These are phyloP conservation scores for Choristoneura rosaceana DNA, from an alignment of 2,888 invertebrate genomes.

Conservation along the genomic window DNA sequence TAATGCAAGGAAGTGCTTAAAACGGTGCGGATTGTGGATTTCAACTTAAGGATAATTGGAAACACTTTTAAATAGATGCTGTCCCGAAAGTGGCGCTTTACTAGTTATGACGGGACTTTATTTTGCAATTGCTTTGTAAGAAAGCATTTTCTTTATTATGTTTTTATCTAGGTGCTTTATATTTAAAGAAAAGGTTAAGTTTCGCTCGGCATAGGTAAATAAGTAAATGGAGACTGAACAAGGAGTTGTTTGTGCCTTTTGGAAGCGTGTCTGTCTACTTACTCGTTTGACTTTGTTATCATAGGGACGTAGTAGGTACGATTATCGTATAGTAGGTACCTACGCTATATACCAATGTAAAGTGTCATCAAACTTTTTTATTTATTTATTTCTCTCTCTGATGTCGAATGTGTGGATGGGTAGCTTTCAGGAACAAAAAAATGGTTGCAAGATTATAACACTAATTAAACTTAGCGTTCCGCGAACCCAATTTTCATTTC, in stretches of 20 bases:
- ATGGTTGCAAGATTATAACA: background rate
- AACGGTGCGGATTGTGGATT: conserved; percentile 29
- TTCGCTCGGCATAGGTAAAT: background rate
- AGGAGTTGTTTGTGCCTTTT: background rate
- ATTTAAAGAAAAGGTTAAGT: background rate
- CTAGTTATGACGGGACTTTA: conserved; percentile 6
- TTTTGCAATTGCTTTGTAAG: conserved; percentile 19
- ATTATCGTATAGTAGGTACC: no score
- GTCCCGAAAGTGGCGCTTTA: conserved; percentile 21
- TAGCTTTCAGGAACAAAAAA: background rate
- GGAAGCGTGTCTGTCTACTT: background rate
- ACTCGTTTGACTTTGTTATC: background rate
- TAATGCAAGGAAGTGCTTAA: conserved; percentile 26
- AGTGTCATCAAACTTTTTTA: no score
- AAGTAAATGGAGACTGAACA: no score
- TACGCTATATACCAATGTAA: no score
- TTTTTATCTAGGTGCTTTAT: conserved; percentile 21
- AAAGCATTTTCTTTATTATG: background rate
- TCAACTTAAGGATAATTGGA: conserved; percentile 33
- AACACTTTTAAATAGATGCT: conserved; percentile 32
- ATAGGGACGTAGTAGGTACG: no score
- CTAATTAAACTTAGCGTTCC: conserved; percentile 13
- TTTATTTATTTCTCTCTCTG: background rate
- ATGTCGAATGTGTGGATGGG: background rate
- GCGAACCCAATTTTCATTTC: conserved; percentile 33